Evolutionary conservation across 2,113 vertebrate species (phyloP).

Genomic region (Chroicocephalus ridibundus): DNA sequence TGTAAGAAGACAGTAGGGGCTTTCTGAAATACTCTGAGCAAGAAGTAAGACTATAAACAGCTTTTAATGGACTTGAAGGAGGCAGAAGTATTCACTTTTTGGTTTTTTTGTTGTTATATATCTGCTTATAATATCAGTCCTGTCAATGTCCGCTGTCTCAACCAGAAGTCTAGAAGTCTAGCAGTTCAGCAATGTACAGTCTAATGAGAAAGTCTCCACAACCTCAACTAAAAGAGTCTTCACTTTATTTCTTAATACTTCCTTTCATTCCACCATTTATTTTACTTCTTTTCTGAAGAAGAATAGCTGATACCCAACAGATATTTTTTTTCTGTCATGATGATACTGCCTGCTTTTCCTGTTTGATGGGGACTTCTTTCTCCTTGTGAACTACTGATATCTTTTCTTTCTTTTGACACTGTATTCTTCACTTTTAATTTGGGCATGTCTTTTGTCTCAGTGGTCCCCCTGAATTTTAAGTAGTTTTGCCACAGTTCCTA

Average conservation of each 20-base stretch:
- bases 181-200: background rate
- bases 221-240: background rate
- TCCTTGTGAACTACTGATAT: background rate
- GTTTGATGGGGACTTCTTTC: background rate
- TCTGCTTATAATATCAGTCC: background rate
- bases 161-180: background rate
- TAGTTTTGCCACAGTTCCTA: background rate
- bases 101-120: background rate
- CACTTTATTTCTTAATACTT: background rate
- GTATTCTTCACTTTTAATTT: background rate
- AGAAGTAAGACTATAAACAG: background rate
- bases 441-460: background rate
- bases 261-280: background rate
- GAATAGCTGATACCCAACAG: background rate
- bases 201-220: background rate
- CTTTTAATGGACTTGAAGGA: background rate
- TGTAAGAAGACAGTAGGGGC: background rate
- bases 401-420: background rate
- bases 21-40: background rate
- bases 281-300: background rate
- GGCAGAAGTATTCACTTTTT: background rate
- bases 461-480: background rate
- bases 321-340: background rate
- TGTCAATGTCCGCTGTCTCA: background rate
- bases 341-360: background rate